phyloP scores from a whole-genome alignment of 92 coral and sea anemone genomes.

The Zoanthus gigantus region DNA sequence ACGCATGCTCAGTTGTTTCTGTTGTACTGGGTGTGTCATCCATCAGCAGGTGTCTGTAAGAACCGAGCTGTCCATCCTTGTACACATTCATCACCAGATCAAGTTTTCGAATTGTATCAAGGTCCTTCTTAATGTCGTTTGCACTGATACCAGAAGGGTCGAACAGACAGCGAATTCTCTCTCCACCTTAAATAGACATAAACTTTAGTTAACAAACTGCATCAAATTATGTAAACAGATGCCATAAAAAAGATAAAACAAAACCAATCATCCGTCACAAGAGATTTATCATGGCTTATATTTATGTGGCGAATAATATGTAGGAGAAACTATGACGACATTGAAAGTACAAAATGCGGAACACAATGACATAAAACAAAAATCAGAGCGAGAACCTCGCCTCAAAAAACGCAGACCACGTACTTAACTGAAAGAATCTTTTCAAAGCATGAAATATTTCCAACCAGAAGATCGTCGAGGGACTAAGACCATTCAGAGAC shows the following conservation, averaged over 20 bases:
- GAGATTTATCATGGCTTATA: no score
- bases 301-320: no score
- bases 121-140: constrained; percentile 47
- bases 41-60: constrained; percentile 76
- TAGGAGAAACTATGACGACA: no score
- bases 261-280: background rate
- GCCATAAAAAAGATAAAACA: background rate
- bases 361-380: no score
- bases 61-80: constrained; percentile 64
- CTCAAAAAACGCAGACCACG: no score
- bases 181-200: constrained; percentile 62
- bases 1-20: constrained; percentile 87
- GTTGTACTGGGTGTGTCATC: constrained; percentile 51
- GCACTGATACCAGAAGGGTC: constrained; percentile 54
- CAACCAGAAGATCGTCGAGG: no score
- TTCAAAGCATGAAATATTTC: no score
- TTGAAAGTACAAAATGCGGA: no score
- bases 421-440: no score
- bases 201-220: background rate
- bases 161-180: constrained; percentile 82
- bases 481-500: no score
- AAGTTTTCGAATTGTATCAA: constrained; percentile 56
- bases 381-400: no score
- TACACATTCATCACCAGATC: constrained; percentile 85
- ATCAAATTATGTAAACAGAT: background rate